These are phyloP conservation scores for Drosophila funebris DNA, from an alignment of 1,140 invertebrate genomes.

Conservation along the genomic window DNA sequence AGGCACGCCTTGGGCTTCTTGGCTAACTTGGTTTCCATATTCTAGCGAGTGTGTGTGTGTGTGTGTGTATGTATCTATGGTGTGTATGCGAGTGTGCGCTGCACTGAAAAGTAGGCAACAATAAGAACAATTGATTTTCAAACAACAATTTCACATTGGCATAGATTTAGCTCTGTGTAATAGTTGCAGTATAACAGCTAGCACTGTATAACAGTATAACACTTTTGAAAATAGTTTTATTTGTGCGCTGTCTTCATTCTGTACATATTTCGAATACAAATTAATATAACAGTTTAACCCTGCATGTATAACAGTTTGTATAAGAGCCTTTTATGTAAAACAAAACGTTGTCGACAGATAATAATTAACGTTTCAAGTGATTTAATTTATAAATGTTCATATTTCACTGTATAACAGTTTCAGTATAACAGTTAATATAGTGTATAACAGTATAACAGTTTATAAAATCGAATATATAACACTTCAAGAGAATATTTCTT, in stretches of 20 bases:
- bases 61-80: background rate
- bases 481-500: background rate
- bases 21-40: constrained; percentile 3
- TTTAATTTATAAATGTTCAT: too few species aligned
- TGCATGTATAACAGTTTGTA: too few species aligned
- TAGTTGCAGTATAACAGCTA: background rate
- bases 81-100: background rate
- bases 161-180: background rate
- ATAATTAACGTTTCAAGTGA: too few species aligned
- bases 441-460: constrained; percentile 5
- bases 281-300: too few species aligned
- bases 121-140: constrained; percentile 72
- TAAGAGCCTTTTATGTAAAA: too few species aligned
- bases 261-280: background rate
- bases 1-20: constrained; percentile 68
- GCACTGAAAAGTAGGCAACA: constrained; percentile 62
- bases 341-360: too few species aligned
- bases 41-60: background rate
- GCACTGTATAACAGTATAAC: background rate
- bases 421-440: background rate
- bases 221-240: background rate
- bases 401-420: background rate
- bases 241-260: background rate
- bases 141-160: background rate
- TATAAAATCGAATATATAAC: background rate